Base-by-base conservation (phyloP, 2,113 vertebrate genomes). In the Rhodinocichla rosea region DNA sequence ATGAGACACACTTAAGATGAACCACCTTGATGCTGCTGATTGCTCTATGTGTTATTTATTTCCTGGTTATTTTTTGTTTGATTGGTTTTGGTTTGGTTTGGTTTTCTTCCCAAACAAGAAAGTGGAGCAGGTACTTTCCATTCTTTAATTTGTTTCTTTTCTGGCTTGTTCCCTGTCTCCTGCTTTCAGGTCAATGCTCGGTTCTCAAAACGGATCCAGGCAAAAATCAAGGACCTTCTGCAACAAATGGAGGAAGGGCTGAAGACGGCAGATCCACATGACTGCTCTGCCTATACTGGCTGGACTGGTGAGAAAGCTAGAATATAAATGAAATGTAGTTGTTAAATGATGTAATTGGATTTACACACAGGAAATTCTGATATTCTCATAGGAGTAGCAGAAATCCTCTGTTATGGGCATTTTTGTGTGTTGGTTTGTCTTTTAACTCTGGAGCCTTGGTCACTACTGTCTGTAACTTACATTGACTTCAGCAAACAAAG, bases 201-300 rank as follows among this genome's bases (percentile, higher is more conserved):
- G 7, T 99, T 99, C 87, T 93, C 97, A 89, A 99, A 97, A 88
- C 98, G 98, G 81, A 98, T 99, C 77, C 98, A 99, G 91, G 97
- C 96, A 90, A 99, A 99, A 98, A 99, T 99, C 64, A 99, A 99
- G 94, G 99, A 99, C 90, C 98, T 99, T 67, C 97, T 99, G 14
- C 98, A 98, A 74, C 99, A 99, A 90, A 99, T 99, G 99, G 99
- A 99, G 80, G 99, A 99, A 94, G 99, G 99, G 26, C 97, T 99
- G 79, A 99, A 99, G 97, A 99, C 99, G 0, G 99, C 99, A 9
- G 99, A 99, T 83, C 99, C 99, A 3, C 99, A 99, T 20, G 99
- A 99, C 78, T 99, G 98, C 96, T 99, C 99, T 83, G 96, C 98
- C 2, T 99, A 99, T 86, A 99, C 99, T 6, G 99, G 99, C 39